Conservation (phyloP, 2,888 invertebrate genomes). For the Epinotia nisella region DNA sequence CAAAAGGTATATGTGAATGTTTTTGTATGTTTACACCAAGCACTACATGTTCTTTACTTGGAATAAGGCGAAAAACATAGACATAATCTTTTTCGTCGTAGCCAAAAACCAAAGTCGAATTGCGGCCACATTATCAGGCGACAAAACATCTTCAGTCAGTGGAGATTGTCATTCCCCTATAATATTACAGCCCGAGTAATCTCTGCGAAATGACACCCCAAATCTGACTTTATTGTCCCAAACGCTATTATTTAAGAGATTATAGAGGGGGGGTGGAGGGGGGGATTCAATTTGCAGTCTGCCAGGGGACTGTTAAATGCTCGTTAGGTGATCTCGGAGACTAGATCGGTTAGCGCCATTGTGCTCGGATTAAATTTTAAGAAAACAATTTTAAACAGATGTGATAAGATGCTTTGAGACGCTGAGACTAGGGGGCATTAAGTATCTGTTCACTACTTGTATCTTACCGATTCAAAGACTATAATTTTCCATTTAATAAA, state of each 20-base stretch:
- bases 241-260: slow-evolving; percentile 73
- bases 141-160: neutral
- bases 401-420: neutral
- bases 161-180: slow-evolving; percentile 26
- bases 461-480: too few species aligned
- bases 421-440: neutral
- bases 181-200: slow-evolving; percentile 51
- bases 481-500: too few species aligned
- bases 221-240: slow-evolving; percentile 75
- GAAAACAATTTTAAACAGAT: slow-evolving; percentile 24
- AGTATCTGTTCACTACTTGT: neutral
- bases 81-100: too few species aligned
- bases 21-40: too few species aligned
- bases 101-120: neutral
- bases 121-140: neutral
- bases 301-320: slow-evolving; percentile 48
- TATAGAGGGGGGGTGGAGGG: slow-evolving; percentile 55
- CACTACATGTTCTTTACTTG: too few species aligned
- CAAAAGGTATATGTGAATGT: too few species aligned
- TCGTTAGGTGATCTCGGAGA: slow-evolving; percentile 38
- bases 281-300: slow-evolving; percentile 71
- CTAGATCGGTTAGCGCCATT: slow-evolving; percentile 39
- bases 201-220: slow-evolving; percentile 67
- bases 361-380: slow-evolving; percentile 37
- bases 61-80: too few species aligned